phyloP scores from a whole-genome alignment of 1,140 invertebrate species.

The Paraescarpia echinospica region DNA sequence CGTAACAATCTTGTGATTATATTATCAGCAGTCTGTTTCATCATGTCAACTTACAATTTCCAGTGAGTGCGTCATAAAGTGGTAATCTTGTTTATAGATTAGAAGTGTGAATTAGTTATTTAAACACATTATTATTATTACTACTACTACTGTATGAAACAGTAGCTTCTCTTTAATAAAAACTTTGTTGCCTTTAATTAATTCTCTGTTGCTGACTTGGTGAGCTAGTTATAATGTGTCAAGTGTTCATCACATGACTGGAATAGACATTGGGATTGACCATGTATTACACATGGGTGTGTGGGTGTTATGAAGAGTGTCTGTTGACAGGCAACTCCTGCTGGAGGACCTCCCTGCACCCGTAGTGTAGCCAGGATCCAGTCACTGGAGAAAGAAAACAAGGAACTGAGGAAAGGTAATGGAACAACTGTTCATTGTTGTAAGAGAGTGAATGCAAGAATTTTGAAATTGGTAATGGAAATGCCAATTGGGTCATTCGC shows the following conservation, averaged over 20 bases:
- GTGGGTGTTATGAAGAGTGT: neutral
- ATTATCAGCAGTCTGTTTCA: neutral
- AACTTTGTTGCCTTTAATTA: neutral
- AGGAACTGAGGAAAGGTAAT: neutral
- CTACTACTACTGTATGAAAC: no score
- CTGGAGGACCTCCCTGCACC: neutral
- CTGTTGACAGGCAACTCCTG: neutral
- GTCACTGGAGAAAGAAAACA: neutral
- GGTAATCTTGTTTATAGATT: neutral
- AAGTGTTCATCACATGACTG: neutral
- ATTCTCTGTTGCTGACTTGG: no score
- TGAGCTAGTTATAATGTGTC: neutral
- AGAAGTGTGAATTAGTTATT: no score
- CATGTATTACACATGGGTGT: neutral
- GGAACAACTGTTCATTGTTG: neutral
- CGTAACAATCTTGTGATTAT: neutral
- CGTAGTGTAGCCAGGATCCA: neutral
- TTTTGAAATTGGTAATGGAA: neutral
- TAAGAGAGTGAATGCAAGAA: neutral
- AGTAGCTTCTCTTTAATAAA: no score
- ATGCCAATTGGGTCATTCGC: no score
- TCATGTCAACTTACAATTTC: neutral
- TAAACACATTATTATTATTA: no score
- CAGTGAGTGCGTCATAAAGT: neutral
- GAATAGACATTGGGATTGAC: neutral